Conservation (phyloP, 1,140 invertebrate species). For the Trichonephila inaurata region DNA sequence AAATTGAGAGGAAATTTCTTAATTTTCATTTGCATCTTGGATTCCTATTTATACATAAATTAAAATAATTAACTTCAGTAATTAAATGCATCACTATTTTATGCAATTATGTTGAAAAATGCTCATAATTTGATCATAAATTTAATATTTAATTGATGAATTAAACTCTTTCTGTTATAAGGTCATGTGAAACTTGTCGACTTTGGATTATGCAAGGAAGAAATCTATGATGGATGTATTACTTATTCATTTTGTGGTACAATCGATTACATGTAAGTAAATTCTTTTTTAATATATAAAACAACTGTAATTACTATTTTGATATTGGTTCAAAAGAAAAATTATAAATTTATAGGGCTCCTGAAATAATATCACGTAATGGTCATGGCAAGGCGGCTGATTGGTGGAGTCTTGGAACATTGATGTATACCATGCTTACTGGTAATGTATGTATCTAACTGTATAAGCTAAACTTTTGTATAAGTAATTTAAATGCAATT, state of each 20-base stretch:
- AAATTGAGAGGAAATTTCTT: too few relatives aligned
- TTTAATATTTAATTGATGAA: too few relatives aligned
- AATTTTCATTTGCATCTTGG: too few relatives aligned
- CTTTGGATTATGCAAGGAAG: conserved; percentile 99
- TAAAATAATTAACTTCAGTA: too few relatives aligned
- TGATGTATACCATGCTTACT: conserved; percentile 99
- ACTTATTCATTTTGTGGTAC: conserved; percentile 99
- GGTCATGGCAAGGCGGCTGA: conserved; percentile 99
- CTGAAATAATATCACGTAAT: conserved; percentile 96
- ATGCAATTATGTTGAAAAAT: too few relatives aligned
- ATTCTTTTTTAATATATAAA: neutral
- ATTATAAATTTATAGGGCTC: conserved; percentile 87
- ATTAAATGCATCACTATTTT: too few relatives aligned
- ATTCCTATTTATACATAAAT: too few relatives aligned
- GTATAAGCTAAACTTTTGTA: conserved; percentile 82
- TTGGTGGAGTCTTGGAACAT: conserved; percentile 99
- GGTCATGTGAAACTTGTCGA: conserved; percentile 99
- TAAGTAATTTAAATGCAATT: too few relatives aligned
- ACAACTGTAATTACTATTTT: too few relatives aligned
- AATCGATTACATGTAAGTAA: conserved; percentile 97
- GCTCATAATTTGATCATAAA: too few relatives aligned
- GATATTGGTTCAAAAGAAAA: too few relatives aligned
- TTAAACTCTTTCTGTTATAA: conserved; percentile 76
- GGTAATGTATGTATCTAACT: conserved; percentile 88
- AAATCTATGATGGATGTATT: conserved; percentile 95